These are phyloP conservation scores for Habroteleia sp. DNA, from an alignment of 2,888 invertebrate genomes.

Conservation along the genomic window DNA sequence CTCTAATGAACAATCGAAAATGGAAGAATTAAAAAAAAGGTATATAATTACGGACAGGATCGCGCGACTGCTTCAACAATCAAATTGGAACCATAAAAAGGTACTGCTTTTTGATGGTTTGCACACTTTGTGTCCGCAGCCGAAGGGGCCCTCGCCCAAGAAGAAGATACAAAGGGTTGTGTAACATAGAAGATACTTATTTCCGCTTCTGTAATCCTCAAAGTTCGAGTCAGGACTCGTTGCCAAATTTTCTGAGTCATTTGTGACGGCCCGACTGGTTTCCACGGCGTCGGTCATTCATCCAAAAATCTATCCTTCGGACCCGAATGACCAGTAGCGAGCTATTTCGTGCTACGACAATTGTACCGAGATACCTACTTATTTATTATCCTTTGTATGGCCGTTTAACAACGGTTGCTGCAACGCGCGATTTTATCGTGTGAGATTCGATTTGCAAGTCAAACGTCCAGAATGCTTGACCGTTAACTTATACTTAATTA, in stretches of 20 bases:
- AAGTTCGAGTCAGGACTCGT: slow-evolving; percentile 4
- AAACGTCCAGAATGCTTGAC: slow-evolving; percentile 49
- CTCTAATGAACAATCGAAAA: no score
- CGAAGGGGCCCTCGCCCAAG: neutral
- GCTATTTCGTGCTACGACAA: slow-evolving; percentile 17
- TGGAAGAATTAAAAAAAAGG: no score
- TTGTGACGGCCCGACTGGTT: slow-evolving; percentile 36
- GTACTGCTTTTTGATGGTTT: neutral
- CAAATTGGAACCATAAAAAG: no score
- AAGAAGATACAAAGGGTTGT: slow-evolving; percentile 9
- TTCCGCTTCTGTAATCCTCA: slow-evolving; percentile 20
- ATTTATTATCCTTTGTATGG: slow-evolving; percentile 34
- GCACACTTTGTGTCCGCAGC: neutral
- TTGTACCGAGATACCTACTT: slow-evolving; percentile 37
- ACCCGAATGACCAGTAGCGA: slow-evolving; percentile 56
- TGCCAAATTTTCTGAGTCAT: slow-evolving; percentile 17
- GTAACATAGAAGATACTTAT: slow-evolving; percentile 19
- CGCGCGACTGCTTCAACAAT: no score
- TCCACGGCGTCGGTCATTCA: slow-evolving; percentile 34
- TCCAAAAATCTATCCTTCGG: slow-evolving; percentile 38
- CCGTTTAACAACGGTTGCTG: slow-evolving; percentile 28
- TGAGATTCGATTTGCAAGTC: slow-evolving; percentile 59
- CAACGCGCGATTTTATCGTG: slow-evolving; percentile 51
- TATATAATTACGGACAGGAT: no score
- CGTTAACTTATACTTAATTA: slow-evolving; percentile 56